phyloP scores from a whole-genome alignment of 2,113 vertebrate species.

The Heterotilapia buettikoferi region DNA sequence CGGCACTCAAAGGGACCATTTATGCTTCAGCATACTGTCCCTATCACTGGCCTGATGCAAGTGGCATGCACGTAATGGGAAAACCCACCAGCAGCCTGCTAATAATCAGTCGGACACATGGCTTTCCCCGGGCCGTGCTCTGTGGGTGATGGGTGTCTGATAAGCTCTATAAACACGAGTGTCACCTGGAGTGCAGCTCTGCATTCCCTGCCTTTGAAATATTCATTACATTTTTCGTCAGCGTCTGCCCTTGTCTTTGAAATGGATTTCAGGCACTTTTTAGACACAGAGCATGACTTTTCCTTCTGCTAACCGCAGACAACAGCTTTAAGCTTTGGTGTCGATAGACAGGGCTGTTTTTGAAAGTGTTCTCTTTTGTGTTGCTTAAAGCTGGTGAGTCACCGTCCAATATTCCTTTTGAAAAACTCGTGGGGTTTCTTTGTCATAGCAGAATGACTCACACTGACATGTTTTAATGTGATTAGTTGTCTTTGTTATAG shows the following conservation, averaged over 20 bases:
- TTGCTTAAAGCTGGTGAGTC: conserved; percentile 40
- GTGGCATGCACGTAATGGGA: conserved; percentile 1
- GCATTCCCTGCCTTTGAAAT: conserved; percentile 58
- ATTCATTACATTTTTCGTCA: conserved; percentile 65
- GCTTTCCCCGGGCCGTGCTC: conserved; percentile 6
- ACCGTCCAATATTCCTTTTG: background rate
- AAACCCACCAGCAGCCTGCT: conserved; percentile 16
- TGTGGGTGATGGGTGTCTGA: conserved; percentile 51
- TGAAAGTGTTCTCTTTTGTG: conserved; percentile 17
- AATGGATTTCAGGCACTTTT: conserved; percentile 48
- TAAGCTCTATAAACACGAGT: conserved; percentile 55
- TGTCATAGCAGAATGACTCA: conserved; percentile 26
- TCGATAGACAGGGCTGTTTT: background rate
- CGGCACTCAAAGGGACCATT: conserved; percentile 16
- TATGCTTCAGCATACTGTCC: conserved; percentile 18
- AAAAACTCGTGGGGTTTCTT: conserved; percentile 1
- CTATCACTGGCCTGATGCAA: conserved; percentile 41
- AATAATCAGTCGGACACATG: conserved; percentile 56
- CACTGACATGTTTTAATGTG: conserved; percentile 1
- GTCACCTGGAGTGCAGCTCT: conserved; percentile 50
- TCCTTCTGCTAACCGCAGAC: conserved; percentile 6
- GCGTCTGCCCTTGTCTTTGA: conserved; percentile 49
- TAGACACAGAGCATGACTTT: conserved; percentile 35
- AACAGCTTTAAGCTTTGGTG: conserved; percentile 5
- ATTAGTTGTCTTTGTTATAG: conserved; percentile 39